phyloP scores from a whole-genome alignment of 1,140 invertebrate species.

The Acromyrmex echinatior region DNA sequence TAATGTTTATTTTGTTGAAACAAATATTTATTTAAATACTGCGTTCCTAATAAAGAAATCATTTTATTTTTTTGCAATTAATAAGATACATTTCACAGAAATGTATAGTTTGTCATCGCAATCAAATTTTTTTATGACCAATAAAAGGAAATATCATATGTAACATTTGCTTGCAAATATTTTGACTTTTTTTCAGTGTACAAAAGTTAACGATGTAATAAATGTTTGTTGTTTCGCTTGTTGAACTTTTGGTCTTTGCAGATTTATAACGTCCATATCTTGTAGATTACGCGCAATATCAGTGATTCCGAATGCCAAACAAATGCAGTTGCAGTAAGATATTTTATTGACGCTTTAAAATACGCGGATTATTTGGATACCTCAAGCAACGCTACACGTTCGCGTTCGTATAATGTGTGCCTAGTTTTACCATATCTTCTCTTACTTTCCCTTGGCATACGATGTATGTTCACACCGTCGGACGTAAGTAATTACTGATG shows the following conservation, averaged over 20 bases:
- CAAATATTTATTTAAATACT: too few species aligned
- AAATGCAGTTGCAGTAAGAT: background rate
- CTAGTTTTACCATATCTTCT: constrained; percentile 38
- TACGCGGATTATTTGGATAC: background rate
- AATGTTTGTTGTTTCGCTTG: background rate
- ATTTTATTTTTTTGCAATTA: too few species aligned
- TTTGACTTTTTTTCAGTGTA: too few species aligned
- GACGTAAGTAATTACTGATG: constrained; percentile 58
- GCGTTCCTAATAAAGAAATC: too few species aligned
- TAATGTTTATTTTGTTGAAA: too few species aligned
- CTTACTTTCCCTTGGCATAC: constrained; percentile 32
- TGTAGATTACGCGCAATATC: background rate
- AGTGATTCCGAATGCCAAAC: background rate
- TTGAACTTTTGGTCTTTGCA: background rate
- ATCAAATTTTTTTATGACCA: too few species aligned
- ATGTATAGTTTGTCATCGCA: too few species aligned
- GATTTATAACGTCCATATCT: too few species aligned
- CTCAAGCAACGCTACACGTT: background rate
- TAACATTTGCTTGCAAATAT: too few species aligned
- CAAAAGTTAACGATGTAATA: background rate
- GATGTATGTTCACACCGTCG: constrained; percentile 36
- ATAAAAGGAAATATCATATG: too few species aligned
- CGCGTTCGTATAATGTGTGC: constrained; percentile 14
- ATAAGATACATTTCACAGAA: too few species aligned
- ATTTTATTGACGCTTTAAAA: constrained; percentile 20